Percentiles rank a stretch among this genome's conserved stretches.
Evolutionary conservation across 2,797 vertebrate genomes (phyloP).

Genomic region (Notolabrus celidotus): DNA sequence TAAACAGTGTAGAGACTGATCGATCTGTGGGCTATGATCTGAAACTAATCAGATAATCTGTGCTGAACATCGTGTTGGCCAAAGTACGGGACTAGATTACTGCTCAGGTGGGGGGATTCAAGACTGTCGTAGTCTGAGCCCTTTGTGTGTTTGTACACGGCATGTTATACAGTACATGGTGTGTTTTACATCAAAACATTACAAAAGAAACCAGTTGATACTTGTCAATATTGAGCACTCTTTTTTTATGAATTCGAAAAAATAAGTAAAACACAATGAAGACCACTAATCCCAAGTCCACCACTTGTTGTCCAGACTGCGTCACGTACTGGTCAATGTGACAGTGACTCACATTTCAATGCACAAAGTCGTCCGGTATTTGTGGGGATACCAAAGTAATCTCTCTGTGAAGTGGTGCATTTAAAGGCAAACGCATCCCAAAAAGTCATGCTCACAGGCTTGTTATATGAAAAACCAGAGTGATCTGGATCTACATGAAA

Average conservation of each 20-base stretch:
- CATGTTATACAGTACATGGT: constrained; percentile 51
- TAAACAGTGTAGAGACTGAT: no score
- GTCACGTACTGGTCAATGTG: constrained; percentile 15
- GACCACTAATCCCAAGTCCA: constrained; percentile 31
- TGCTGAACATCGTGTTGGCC: no score
- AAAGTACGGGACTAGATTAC: no score
- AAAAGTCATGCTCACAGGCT: constrained; percentile 29
- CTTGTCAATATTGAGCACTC: constrained; percentile 17
- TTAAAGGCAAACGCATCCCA: constrained; percentile 60
- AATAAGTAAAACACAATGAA: constrained; percentile 20
- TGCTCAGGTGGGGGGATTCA: neutral
- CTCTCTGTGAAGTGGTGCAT: constrained; percentile 39
- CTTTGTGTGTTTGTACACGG: neutral
- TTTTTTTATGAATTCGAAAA: constrained; percentile 28
- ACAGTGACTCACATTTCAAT: constrained; percentile 6
- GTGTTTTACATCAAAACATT: constrained; percentile 50
- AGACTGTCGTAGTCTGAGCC: neutral
- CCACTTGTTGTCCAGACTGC: constrained; percentile 17
- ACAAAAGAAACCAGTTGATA: constrained; percentile 26
- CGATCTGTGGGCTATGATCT: no score
- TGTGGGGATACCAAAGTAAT: constrained; percentile 18
- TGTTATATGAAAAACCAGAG: constrained; percentile 1
- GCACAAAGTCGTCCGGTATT: neutral
- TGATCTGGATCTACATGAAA: neutral
- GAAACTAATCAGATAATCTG: no score